Conservation (phyloP, 2,888 invertebrate genomes). For the Dynastes tityus region DNA sequence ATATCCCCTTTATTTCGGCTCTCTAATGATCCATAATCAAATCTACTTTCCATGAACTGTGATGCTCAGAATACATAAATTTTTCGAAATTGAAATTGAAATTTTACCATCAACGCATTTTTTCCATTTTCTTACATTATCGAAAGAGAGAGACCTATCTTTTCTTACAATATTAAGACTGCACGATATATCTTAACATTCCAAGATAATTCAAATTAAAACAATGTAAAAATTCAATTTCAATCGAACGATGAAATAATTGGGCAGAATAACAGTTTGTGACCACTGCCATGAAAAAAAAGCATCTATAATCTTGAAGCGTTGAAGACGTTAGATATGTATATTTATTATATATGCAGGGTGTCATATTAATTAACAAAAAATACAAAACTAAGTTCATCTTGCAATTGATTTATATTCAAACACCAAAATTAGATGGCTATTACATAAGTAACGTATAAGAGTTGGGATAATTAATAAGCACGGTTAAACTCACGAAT, state of each 20-base stretch:
- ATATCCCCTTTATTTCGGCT: slow-evolving; percentile 5
- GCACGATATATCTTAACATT: slow-evolving; percentile 25
- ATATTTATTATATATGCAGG: slow-evolving; percentile 22
- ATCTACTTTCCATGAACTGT: neutral
- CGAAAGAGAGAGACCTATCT: neutral
- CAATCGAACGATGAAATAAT: slow-evolving; percentile 10
- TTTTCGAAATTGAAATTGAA: slow-evolving; percentile 33
- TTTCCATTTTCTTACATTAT: neutral
- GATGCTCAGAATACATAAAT: slow-evolving; percentile 1
- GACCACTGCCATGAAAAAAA: slow-evolving; percentile 35
- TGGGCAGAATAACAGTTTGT: slow-evolving; percentile 39
- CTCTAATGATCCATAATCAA: neutral
- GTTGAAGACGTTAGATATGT: neutral
- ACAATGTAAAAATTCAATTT: slow-evolving; percentile 29
- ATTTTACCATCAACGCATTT: slow-evolving; percentile 3
- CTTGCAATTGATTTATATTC: neutral
- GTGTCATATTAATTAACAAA: slow-evolving; percentile 9
- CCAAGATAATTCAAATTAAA: slow-evolving; percentile 1
- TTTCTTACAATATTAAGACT: slow-evolving; percentile 34
- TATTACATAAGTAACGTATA: neutral
- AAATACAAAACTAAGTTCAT: neutral
- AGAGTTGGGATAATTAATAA: neutral
- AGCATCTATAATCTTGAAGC: neutral
- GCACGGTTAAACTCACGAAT: neutral
- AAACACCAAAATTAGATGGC: slow-evolving; percentile 9